Evolutionary conservation across 1,140 invertebrate genomes (phyloP), one percentile per base, ranked within the genome.

Genomic region (Andrena cerasifolii): DNA sequence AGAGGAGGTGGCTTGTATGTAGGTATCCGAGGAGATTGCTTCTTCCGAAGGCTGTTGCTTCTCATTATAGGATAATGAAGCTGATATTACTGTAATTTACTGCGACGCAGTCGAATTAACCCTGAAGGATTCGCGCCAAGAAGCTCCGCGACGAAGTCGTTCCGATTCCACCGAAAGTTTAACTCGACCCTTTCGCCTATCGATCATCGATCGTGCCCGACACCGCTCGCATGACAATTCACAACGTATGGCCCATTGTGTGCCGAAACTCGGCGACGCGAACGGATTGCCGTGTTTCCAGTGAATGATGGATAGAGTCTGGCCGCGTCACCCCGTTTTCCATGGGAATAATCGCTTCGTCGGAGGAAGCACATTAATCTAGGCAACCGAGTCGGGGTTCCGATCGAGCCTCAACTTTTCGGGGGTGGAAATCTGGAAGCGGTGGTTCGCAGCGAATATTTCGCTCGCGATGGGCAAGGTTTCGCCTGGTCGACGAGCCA

Each of bases 401-500:
- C 18, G 26, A 0, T 21, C 10, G 14, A 16, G 12, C n/a, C n/a
- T n/a, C n/a, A n/a, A n/a, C n/a, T n/a, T 63, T 53, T 18, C 24
- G 3, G 51, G 49, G 49, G 56, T n/a, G 36, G 14, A 70, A 53
- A 33, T 40, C 26, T 51, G 65, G 54, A 51, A 51, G 70, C n/a
- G 62, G 5, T 24, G 6, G 26, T 31, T 36, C 33, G 43, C 36
- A 2, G 62, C 3, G 63, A 65, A 59, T 26, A 83, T 84, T 74
- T 74, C 31, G 63, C 33, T 31, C 21, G 21, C 43, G 51, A 78
- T 63, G 51, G 53, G 10, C 68, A 68, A 84, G 73, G 73, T 51
- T 74, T 59, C 40, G 61, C 75, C 71, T 82, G 65, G 65, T 53
- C 53, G 66, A 40, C 53, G 40, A 76, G 71, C 80, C 75, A 63